These are phyloP conservation scores for Drosophila sulfurigaster DNA, from an alignment of 1,140 invertebrate species.

Conservation along the genomic window DNA sequence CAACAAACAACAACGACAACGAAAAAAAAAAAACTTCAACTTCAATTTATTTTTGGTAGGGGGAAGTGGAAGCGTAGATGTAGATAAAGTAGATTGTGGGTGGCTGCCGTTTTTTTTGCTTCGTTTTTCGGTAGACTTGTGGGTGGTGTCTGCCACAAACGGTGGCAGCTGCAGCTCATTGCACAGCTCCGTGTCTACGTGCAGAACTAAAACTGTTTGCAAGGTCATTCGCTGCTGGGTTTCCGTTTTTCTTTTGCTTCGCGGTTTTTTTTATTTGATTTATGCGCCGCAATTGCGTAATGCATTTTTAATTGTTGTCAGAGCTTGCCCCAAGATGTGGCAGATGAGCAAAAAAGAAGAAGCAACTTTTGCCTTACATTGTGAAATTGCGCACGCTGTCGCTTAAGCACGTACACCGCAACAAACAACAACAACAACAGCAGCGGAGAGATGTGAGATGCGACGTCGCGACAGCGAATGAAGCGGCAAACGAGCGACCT, in stretches of 20 bases:
- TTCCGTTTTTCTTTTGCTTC: constrained; percentile 40
- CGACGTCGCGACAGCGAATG: not conserved
- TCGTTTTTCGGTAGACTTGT: constrained; percentile 4
- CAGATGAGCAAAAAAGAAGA: constrained; percentile 34
- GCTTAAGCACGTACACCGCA: constrained; percentile 59
- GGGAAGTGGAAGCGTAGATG: constrained; percentile 18
- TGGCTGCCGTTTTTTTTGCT: constrained; percentile 6
- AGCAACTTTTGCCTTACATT: constrained; percentile 34
- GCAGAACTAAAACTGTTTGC: constrained; percentile 49
- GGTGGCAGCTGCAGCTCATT: constrained; percentile 43
- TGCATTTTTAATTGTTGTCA: constrained; percentile 65
- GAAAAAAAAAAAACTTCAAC: not conserved
- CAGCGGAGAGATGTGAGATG: constrained; percentile 17
- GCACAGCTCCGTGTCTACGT: constrained; percentile 6
- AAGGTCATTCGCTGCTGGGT: constrained; percentile 37
- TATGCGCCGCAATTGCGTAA: constrained; percentile 55
- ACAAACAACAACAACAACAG: constrained; percentile 7
- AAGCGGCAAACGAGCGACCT: constrained; percentile 60
- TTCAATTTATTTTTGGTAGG: constrained; percentile 24
- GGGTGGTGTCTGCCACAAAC: constrained; percentile 26
- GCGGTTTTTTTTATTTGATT: constrained; percentile 38
- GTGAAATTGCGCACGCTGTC: constrained; percentile 46
- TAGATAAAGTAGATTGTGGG: constrained; percentile 17
- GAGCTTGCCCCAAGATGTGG: constrained; percentile 2
- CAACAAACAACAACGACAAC: constrained; percentile 6